Evolutionary conservation across 2,797 vertebrate species (phyloP).

Genomic region (Gallinago solitaria): DNA sequence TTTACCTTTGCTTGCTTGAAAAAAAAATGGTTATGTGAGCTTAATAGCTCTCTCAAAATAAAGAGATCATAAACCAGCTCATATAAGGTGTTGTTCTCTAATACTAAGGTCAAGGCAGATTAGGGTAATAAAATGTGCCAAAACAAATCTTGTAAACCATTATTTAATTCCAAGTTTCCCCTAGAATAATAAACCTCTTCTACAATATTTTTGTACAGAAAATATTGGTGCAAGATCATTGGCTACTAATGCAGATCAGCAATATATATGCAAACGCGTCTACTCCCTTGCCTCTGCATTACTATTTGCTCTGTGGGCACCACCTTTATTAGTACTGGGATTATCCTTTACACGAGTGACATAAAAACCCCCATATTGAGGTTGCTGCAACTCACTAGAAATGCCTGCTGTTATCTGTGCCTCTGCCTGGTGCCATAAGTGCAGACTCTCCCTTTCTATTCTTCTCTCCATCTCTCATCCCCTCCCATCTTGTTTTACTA

Average conservation of each 20-base stretch:
- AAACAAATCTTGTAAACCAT: neutral
- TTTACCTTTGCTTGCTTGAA: neutral
- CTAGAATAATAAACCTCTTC: neutral
- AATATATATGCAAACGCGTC: neutral
- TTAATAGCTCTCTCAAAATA: neutral
- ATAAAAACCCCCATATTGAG: neutral
- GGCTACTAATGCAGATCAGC: neutral
- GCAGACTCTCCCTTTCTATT: neutral
- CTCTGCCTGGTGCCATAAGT: neutral
- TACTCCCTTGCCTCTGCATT: neutral
- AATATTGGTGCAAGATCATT: neutral
- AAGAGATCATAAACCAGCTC: neutral
- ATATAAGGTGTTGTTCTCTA: neutral
- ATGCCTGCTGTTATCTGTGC: neutral
- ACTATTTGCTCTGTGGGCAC: neutral
- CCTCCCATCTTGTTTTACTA: neutral
- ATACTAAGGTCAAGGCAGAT: neutral
- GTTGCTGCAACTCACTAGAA: neutral
- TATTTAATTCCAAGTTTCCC: neutral
- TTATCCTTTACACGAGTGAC: neutral
- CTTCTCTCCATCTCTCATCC: neutral
- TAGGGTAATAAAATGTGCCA: neutral
- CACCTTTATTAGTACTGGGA: neutral
- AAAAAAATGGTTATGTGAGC: neutral
- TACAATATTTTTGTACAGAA: neutral